phyloP scores from a whole-genome alignment of 2,797 vertebrate genomes.

The Antennarius maculatus region DNA sequence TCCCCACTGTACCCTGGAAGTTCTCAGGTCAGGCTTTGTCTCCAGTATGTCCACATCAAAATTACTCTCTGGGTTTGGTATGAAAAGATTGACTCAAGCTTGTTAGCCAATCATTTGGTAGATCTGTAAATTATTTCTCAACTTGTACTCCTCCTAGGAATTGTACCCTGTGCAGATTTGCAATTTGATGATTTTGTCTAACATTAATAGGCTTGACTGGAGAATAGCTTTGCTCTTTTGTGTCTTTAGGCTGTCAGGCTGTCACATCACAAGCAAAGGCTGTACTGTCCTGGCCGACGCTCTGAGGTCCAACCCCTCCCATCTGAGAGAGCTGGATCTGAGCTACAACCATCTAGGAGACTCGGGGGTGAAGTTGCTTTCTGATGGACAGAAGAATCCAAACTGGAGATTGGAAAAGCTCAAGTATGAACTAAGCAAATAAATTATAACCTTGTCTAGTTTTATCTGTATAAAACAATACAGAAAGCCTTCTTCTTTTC shows the following conservation, averaged over 20 bases:
- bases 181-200: too few relatives aligned
- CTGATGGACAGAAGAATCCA: background rate
- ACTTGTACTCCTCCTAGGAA: too few relatives aligned
- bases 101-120: too few relatives aligned
- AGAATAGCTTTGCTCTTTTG: background rate
- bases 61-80: too few relatives aligned
- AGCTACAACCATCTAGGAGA: conserved; percentile 36
- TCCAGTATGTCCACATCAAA: too few relatives aligned
- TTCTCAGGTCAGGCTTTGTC: conserved; percentile 41
- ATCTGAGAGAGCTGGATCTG: conserved; percentile 46
- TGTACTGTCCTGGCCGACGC: conserved; percentile 28
- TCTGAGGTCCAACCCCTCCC: conserved; percentile 11
- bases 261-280: conserved; percentile 44
- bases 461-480: too few relatives aligned
- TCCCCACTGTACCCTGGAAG: conserved; percentile 36
- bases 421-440: conserved; percentile 15
- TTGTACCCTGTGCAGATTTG: too few relatives aligned
- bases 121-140: too few relatives aligned
- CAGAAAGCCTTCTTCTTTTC: too few relatives aligned
- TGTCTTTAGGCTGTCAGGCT: conserved; percentile 41
- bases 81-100: too few relatives aligned
- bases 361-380: background rate
- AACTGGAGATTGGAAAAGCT: conserved; percentile 5
- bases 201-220: too few relatives aligned
- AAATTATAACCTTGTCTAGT: too few relatives aligned